Evolutionary conservation across 1,140 invertebrate genomes (phyloP).

Genomic region (Zeugodacus cucurbitae): DNA sequence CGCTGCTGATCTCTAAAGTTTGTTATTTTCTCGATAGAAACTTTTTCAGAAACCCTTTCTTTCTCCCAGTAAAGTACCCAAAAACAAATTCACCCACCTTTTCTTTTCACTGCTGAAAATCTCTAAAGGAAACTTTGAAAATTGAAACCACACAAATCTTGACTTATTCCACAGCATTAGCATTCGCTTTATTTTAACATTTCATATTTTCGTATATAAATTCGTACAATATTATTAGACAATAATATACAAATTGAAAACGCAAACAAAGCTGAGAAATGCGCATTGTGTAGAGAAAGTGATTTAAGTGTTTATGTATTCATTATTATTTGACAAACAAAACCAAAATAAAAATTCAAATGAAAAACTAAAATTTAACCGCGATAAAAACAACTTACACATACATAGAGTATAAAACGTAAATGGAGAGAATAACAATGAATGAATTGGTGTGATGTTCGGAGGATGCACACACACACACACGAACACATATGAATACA

Average conservation of each 20-base stretch:
- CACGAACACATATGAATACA: not conserved
- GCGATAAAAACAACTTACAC: constrained; percentile 18
- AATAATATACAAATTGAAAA: not conserved
- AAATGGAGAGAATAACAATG: constrained; percentile 28
- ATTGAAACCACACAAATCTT: not conserved
- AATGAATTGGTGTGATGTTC: not conserved
- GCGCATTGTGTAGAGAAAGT: not conserved
- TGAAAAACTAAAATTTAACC: not conserved
- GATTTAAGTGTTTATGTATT: not conserved
- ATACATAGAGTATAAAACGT: not conserved
- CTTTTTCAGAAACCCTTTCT: too few relatives aligned
- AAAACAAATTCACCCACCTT: too few relatives aligned
- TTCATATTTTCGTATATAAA: not conserved
- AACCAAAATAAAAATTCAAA: not conserved
- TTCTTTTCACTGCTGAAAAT: too few relatives aligned
- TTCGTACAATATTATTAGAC: not conserved
- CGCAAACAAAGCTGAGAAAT: constrained; percentile 4
- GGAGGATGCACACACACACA: not conserved
- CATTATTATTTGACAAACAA: constrained; percentile 30
- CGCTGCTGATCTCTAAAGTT: too few relatives aligned
- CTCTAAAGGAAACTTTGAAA: not conserved
- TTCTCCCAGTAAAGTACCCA: too few relatives aligned
- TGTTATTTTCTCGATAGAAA: too few relatives aligned
- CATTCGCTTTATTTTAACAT: not conserved
- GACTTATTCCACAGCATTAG: not conserved